A percentile compares a stretch with the other conserved stretches of the same genome.
Conservation (phyloP, 2,113 vertebrate genomes). For the Urocolius indicus region DNA sequence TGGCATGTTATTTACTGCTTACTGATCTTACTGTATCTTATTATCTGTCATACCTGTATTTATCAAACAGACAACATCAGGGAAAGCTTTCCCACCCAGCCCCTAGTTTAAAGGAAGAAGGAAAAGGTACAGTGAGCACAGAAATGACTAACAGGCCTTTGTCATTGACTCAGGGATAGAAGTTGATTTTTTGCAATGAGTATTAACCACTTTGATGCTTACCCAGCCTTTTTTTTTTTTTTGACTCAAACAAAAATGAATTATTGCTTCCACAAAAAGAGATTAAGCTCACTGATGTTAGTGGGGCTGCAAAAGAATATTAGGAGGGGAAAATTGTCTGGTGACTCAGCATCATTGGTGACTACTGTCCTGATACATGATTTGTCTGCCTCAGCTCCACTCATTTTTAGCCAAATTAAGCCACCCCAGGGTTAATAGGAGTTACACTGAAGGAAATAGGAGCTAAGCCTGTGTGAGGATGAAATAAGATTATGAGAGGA, state of each 20-base stretch:
- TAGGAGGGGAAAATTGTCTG: neutral
- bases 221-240: neutral
- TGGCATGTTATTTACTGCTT: conserved; percentile 35
- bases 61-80: conserved; percentile 4
- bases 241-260: neutral
- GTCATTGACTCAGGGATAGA: neutral
- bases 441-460: neutral
- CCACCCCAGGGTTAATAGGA: neutral
- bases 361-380: neutral
- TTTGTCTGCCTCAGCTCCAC: neutral
- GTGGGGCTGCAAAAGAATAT: neutral
- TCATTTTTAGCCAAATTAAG: neutral
- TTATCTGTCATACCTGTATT: neutral
- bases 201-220: neutral
- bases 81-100: neutral
- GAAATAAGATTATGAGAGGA: neutral
- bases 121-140: neutral
- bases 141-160: neutral
- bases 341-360: neutral
- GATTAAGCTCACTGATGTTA: neutral
- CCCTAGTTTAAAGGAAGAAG: neutral
- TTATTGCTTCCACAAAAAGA: neutral
- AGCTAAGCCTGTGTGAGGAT: neutral
- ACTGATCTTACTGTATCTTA: conserved; percentile 19
- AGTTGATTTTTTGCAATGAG: neutral